Percentiles rank a stretch among this genome's conserved stretches.
phyloP scores from a whole-genome alignment of 2,888 invertebrate genomes.

The Caprella mutica region DNA sequence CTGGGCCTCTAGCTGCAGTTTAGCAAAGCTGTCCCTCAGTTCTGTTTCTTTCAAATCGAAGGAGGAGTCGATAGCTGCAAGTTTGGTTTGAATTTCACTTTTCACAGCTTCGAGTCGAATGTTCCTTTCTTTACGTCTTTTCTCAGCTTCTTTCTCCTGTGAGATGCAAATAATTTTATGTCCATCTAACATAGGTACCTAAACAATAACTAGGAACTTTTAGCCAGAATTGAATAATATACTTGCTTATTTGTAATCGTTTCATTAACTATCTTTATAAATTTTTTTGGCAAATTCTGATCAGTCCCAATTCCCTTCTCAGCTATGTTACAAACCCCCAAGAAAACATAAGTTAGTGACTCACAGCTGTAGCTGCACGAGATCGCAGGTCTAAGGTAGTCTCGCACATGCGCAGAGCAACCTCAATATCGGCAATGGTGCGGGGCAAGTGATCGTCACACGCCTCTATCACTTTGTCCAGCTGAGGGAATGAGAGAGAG shows the following conservation, averaged over 20 bases:
- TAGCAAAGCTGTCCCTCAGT: conserved; percentile 18
- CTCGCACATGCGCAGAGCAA: conserved; percentile 33
- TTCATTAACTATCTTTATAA: neutral
- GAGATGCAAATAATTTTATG: neutral
- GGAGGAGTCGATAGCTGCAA: conserved; percentile 18
- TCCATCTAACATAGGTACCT: neutral
- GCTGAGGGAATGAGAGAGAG: conserved; percentile 15
- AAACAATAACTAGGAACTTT: neutral
- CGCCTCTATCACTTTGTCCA: conserved; percentile 29
- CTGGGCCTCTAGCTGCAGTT: no score
- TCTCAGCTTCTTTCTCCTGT: conserved; percentile 21
- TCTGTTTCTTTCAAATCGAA: conserved; percentile 27
- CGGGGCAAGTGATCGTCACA: conserved; percentile 31
- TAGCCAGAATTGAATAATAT: neutral
- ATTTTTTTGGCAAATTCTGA: neutral
- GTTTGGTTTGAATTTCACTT: conserved; percentile 24
- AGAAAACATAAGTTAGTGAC: no score
- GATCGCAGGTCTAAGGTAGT: conserved; percentile 19
- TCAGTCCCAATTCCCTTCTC: no score
- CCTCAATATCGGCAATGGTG: conserved; percentile 32
- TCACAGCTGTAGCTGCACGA: neutral
- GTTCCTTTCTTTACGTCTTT: conserved; percentile 21
- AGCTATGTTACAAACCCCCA: no score
- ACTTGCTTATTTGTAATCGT: neutral
- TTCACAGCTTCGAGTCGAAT: conserved; percentile 17